Evolutionary conservation across 2,797 vertebrate genomes (phyloP), one percentile per base, ranked within the genome.

Genomic region (Poecile montanus): DNA sequence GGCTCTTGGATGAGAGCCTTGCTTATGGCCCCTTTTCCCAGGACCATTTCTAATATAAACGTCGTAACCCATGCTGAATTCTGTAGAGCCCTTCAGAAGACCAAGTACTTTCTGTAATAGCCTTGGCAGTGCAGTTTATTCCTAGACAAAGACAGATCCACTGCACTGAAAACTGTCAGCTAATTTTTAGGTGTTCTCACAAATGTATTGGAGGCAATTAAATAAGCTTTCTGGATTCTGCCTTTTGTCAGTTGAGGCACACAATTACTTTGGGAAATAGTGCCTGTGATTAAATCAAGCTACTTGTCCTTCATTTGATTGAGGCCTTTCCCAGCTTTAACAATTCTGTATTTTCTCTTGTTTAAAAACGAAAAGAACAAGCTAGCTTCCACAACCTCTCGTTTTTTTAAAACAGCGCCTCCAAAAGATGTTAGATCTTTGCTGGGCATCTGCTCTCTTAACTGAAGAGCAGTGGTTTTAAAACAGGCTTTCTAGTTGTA

Each of bases 261-360:
- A 1, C 0, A 0, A 6, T 77, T 27, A 53, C 16, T 78, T 85
- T 1, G 2, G 20, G 42, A 58, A 77, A 40, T 29, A 30, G 9
- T 56, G 68, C 29, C 15, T 71, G 3, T 71, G 32, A 19, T 91
- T 73, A 78, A 86, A 72, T 26, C 14, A 63, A 82, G 21, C 8
- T 71, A 16, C 8, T 48, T 68, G 16, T 44, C 27, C n/a, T 60
- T 82, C 3, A 3, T 70, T 67, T 42, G 10, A 20, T 0, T 27
- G n/a, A 26, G 58, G 16, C 45, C 19, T 57, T 92, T 65, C 21
- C 22, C 30, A 22, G 51, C 42, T 86, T 83, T 60, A 83, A 23
- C 25, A 67, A 30, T 67, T 76, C 25, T 89, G 8, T 30, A 13
- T 72, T 81, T 86, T 84, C 4, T 38, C 2, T 54, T 8, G 20